phyloP scores from a whole-genome alignment of 2,888 invertebrate species.

The Eupithecia tripunctaria region DNA sequence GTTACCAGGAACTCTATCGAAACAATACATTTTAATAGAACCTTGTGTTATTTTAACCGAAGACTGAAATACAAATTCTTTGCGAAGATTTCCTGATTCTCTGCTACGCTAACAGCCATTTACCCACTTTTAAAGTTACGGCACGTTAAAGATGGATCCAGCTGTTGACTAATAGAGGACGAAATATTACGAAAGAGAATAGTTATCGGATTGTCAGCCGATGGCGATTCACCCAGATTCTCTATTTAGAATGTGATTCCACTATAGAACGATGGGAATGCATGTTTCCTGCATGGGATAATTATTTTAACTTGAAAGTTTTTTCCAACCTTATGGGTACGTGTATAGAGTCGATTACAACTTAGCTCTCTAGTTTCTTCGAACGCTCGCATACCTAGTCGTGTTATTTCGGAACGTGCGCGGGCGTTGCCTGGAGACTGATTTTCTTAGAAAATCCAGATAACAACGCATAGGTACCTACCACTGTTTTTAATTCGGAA shows the following conservation, averaged over 20 bases:
- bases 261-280: constrained; percentile 57
- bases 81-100: background rate
- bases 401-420: constrained; percentile 64
- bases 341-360: constrained; percentile 25
- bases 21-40: background rate
- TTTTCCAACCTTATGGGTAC: constrained; percentile 32
- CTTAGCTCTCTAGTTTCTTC: constrained; percentile 24
- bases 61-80: background rate
- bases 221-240: constrained; percentile 40
- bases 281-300: constrained; percentile 59
- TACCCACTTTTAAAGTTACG: constrained; percentile 38
- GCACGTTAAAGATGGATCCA: constrained; percentile 29
- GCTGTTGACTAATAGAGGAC: background rate
- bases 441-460: constrained; percentile 64
- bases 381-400: constrained; percentile 39
- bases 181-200: constrained; percentile 2
- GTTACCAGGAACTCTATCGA: background rate
- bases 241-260: constrained; percentile 46
- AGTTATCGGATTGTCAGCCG: background rate
- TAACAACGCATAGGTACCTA: constrained; percentile 53
- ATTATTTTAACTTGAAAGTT: constrained; percentile 43
- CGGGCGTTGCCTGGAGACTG: constrained; percentile 60
- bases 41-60: constrained; percentile 1
- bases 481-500: constrained; percentile 54
- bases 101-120: constrained; percentile 2